Evolutionary conservation across 2,113 vertebrate species (phyloP).

Genomic region (Calidris pygmaea): DNA sequence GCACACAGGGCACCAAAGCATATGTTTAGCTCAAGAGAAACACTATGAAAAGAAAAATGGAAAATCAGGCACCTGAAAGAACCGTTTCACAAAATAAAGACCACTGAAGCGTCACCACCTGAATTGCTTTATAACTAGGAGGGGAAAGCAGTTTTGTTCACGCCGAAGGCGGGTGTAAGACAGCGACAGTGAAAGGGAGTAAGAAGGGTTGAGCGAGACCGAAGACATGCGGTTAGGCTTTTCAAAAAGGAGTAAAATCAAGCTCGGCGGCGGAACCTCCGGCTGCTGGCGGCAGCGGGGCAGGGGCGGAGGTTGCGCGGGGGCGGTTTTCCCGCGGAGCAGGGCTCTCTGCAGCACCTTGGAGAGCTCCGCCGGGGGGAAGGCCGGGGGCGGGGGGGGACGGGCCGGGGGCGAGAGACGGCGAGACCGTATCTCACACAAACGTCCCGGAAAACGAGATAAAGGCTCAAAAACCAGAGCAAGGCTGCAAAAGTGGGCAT

Average conservation of each 20-base stretch:
- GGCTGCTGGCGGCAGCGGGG: neutral
- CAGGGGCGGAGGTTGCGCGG: neutral
- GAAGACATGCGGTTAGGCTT: neutral
- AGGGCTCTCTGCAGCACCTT: slow-evolving; percentile 27
- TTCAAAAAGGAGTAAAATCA: neutral
- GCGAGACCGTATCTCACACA: no score
- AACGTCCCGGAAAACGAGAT: neutral
- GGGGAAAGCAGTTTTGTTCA: neutral
- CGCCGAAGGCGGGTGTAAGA: neutral
- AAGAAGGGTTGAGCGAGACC: neutral
- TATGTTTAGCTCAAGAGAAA: neutral
- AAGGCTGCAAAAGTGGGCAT: neutral
- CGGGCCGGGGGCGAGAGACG: no score
- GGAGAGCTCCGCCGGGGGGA: slow-evolving; percentile 50
- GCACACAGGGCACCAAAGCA: neutral
- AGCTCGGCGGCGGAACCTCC: neutral
- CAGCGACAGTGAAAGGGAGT: neutral
- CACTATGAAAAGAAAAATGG: neutral
- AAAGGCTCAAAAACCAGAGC: neutral
- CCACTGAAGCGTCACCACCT: neutral
- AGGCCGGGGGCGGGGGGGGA: no score
- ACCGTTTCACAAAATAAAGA: neutral
- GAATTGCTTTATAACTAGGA: neutral
- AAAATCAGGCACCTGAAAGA: neutral
- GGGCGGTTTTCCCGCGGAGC: neutral